These are phyloP conservation scores for Toxotes chatareus DNA, from an alignment of 2,113 vertebrate genomes.

Conservation along the genomic window DNA sequence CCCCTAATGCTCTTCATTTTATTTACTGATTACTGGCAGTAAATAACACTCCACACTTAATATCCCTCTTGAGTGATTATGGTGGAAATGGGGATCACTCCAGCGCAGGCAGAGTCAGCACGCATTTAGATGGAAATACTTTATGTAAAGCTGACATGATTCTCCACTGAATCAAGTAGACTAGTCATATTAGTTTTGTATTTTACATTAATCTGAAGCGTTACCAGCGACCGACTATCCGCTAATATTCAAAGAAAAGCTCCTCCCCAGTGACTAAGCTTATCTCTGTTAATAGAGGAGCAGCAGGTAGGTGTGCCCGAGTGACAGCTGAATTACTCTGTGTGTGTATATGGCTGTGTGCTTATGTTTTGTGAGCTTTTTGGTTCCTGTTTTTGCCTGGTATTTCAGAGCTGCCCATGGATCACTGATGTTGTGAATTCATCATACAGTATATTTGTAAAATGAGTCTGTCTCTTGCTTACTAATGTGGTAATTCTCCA, in stretches of 20 bases:
- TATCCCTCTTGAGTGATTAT: slow-evolving; percentile 69
- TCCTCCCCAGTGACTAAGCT: slow-evolving; percentile 58
- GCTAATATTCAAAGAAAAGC: slow-evolving; percentile 59
- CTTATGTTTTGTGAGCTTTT: slow-evolving; percentile 17
- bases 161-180: slow-evolving; percentile 48
- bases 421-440: background rate
- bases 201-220: slow-evolving; percentile 71
- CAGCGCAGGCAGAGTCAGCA: slow-evolving; percentile 40
- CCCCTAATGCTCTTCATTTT: slow-evolving; percentile 69
- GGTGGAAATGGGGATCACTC: slow-evolving; percentile 54
- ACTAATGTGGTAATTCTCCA: background rate
- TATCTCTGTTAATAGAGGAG: slow-evolving; percentile 56
- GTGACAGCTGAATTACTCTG: slow-evolving; percentile 51
- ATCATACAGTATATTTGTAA: background rate
- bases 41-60: slow-evolving; percentile 72
- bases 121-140: slow-evolving; percentile 62
- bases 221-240: slow-evolving; percentile 38
- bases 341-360: slow-evolving; percentile 16
- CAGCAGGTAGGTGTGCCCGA: slow-evolving; percentile 48
- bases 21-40: slow-evolving; percentile 76
- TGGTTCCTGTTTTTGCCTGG: background rate
- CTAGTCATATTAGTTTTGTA: slow-evolving; percentile 72
- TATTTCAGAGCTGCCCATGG: background rate
- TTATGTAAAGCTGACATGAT: slow-evolving; percentile 71
- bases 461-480: background rate